A percentile compares a stretch with the other conserved stretches of the same genome.
Conservation (phyloP, 2,888 invertebrate genomes). For the Cybosia mesomella region DNA sequence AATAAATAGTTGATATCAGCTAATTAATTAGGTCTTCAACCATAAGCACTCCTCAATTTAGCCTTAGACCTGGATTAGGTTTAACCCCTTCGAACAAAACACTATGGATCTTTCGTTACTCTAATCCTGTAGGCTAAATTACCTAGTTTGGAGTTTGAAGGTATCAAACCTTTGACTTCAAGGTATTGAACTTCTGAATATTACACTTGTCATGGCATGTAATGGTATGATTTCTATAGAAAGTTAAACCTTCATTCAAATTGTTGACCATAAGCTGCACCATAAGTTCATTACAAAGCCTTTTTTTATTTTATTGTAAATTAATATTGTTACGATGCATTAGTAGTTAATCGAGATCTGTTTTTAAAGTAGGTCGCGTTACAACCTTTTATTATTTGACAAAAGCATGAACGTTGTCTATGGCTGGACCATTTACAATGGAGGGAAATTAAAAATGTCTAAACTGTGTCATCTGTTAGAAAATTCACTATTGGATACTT, state of each 20-base stretch:
- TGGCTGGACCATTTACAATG: conserved; percentile 66
- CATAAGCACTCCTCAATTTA: neutral
- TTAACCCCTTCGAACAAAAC: neutral
- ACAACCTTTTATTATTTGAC: conserved; percentile 68
- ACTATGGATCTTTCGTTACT: neutral
- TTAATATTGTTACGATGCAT: conserved; percentile 72
- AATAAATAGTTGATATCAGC: neutral
- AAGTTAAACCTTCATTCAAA: conserved; percentile 35
- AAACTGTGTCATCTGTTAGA: conserved; percentile 40
- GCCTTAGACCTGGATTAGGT: neutral
- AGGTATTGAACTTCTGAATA: neutral
- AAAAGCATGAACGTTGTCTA: conserved; percentile 56
- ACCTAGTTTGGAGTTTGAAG: neutral
- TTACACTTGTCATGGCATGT: too few species aligned
- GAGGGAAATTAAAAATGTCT: conserved; percentile 44
- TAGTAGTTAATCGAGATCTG: conserved; percentile 79
- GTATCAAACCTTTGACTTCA: neutral
- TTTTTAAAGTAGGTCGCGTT: conserved; percentile 68
- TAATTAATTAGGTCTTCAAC: neutral
- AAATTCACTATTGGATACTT: neutral
- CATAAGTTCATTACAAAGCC: conserved; percentile 47
- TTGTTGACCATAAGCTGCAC: conserved; percentile 32
- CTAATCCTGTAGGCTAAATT: neutral
- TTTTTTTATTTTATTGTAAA: conserved; percentile 69
- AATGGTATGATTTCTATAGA: conserved; percentile 6